These are phyloP conservation scores for Cheilosia variabilis DNA, from an alignment of 2,888 invertebrate genomes.

Conservation along the genomic window DNA sequence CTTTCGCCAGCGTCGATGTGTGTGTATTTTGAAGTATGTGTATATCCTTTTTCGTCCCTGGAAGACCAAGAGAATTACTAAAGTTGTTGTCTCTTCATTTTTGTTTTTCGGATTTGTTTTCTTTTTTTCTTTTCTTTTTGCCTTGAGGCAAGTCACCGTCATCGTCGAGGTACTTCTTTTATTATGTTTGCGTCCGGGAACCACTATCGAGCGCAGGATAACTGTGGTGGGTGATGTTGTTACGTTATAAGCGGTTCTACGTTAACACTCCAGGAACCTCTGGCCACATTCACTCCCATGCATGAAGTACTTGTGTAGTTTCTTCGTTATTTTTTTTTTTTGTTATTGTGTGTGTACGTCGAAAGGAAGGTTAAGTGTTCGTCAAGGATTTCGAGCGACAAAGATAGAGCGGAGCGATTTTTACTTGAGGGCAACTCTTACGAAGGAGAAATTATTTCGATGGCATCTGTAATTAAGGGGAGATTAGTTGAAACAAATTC, in stretches of 20 bases:
- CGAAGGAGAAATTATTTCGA: conserved; percentile 10
- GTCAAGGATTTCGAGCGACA: conserved; percentile 10
- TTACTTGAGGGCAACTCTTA: conserved; percentile 24
- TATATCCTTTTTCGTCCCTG: conserved; percentile 11
- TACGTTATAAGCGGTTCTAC: conserved; percentile 48
- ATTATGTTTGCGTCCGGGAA: not conserved
- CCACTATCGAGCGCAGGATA: conserved; percentile 4
- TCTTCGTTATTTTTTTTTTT: not conserved
- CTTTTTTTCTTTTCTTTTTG: conserved; percentile 3
- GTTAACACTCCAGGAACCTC: conserved; percentile 52
- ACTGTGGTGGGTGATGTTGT: conserved; percentile 23
- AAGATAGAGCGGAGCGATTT: conserved; percentile 4
- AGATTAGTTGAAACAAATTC: conserved; percentile 38
- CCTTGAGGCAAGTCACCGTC: conserved; percentile 30
- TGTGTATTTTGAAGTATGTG: conserved; percentile 3
- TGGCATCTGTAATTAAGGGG: conserved; percentile 56
- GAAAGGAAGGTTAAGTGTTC: conserved; percentile 30
- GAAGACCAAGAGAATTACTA: conserved; percentile 32
- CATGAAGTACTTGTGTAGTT: conserved; percentile 7
- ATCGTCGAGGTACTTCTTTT: conserved; percentile 17
- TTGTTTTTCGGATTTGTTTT: conserved; percentile 20
- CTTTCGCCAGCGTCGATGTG: conserved; percentile 1
- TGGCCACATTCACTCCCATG: conserved; percentile 15
- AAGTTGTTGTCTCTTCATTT: conserved; percentile 27
- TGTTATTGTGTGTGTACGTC: not conserved